phyloP scores from a whole-genome alignment of 2,113 vertebrate genomes.

The Leiothrix lutea region DNA sequence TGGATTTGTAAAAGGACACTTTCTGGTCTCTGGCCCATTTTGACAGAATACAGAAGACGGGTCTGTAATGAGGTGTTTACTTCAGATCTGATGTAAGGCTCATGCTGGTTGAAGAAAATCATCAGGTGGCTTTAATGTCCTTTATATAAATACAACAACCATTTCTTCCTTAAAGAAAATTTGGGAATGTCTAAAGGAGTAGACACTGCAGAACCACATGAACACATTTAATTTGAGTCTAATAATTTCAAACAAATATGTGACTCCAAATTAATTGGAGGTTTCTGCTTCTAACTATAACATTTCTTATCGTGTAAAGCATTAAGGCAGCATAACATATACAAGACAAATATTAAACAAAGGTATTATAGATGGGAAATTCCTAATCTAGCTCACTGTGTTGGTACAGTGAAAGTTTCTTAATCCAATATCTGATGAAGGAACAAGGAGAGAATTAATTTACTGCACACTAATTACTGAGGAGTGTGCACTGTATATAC shows the following conservation, averaged over 20 bases:
- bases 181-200: not conserved
- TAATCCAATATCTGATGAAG: slow-evolving; percentile 79
- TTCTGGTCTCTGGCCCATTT: not conserved
- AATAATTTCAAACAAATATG: slow-evolving; percentile 46
- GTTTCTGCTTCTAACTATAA: slow-evolving; percentile 58
- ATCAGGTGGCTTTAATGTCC: not conserved
- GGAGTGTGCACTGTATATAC: slow-evolving; percentile 68
- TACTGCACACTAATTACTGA: slow-evolving; percentile 77
- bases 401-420: slow-evolving; percentile 69
- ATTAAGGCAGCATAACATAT: slow-evolving; percentile 51
- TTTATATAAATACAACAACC: not conserved
- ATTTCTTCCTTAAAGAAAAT: not conserved
- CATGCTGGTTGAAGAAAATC: not conserved
- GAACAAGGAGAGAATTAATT: slow-evolving; percentile 79
- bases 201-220: not conserved
- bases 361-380: slow-evolving; percentile 61
- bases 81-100: not conserved
- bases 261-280: slow-evolving; percentile 43
- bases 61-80: not conserved
- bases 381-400: slow-evolving; percentile 57
- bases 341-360: slow-evolving; percentile 62
- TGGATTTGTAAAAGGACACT: slow-evolving; percentile 19
- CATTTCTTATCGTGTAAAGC: slow-evolving; percentile 56
- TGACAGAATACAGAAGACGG: not conserved
- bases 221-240: not conserved